Base-by-base conservation (phyloP, 2,797 vertebrate genomes). In the Nasua narica region DNA sequence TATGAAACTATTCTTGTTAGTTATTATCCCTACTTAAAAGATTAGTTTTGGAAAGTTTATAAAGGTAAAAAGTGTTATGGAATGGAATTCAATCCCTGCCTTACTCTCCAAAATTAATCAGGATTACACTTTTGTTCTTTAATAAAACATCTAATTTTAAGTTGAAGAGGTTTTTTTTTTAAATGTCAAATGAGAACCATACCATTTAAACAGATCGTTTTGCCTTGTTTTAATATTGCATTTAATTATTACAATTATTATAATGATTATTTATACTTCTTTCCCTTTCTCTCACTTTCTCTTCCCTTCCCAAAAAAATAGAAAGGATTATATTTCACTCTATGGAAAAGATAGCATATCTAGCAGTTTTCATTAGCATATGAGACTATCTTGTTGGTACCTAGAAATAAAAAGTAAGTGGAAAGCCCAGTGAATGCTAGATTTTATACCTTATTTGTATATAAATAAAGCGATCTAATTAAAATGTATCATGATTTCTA, bases 241-340 rank as follows among this genome's bases (percentile, higher is more conserved):
- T 91, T 93, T 60, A 93, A 87, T 90, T 93, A 79, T 91, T 94
- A 35, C 43, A n/a, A 35, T 58, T 91, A 87, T 90, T 96, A 83
- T 91, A 90, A 35, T 43, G 29, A 37, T 72, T 94, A 69, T 56
- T 86, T 83, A 37, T 62, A 83, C 27, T 88, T 81, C 37, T 87
- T 74, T 78, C 4, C 3, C 43, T 46, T 35, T 10, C 7, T 78
- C 27, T 43, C 74, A 76, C 2, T 18, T 74, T 83, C 23, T 87
- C 29, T 81, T 81, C 48, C 16, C 29, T 72, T 84, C 40, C 15
- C 23, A 60, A 83, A n/a, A 81, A 78, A 89, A 74, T 12, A 89
- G 35, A 77, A 91, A 93, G 50, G 12, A 86, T 27, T 82, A 1
- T 62, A 60, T 65, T 74, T 79, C 85, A 18, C 29, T 93, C 23